Conservation (phyloP, 2,797 vertebrate species). For the Onychomys torridus region DNA sequence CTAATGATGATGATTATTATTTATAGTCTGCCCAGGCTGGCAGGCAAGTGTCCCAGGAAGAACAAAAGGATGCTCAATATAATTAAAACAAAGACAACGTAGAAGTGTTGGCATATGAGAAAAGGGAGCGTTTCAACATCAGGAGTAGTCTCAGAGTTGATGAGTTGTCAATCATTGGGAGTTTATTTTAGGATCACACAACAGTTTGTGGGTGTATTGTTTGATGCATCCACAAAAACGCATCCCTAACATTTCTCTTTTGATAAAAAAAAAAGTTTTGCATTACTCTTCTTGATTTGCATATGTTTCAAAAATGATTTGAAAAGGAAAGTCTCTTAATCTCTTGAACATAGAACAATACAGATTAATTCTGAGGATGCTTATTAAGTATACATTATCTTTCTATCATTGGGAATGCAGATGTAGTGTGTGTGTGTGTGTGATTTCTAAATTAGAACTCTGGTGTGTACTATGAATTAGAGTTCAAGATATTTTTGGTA, state of each 20-base stretch:
- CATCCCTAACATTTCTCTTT: neutral
- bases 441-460: slow-evolving; percentile 27
- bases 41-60: slow-evolving; percentile 69
- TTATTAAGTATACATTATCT: neutral
- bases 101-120: slow-evolving; percentile 61
- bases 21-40: slow-evolving; percentile 62
- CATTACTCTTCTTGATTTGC: neutral
- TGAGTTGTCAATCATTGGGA: slow-evolving; percentile 39
- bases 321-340: slow-evolving; percentile 9
- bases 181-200: slow-evolving; percentile 65
- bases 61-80: slow-evolving; percentile 66
- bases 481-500: neutral
- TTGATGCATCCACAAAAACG: neutral
- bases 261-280: neutral
- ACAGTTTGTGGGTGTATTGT: neutral
- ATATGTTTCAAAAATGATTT: slow-evolving; percentile 37
- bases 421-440: neutral
- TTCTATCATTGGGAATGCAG: neutral
- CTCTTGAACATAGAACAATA: neutral
- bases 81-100: slow-evolving; percentile 71
- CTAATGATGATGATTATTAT: slow-evolving; percentile 67
- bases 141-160: slow-evolving; percentile 29
- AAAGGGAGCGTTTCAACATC: slow-evolving; percentile 23
- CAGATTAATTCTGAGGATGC: neutral
- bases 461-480: neutral